Base-by-base conservation (phyloP, 2,888 invertebrate species). In the Dicyrtoma fusca region DNA sequence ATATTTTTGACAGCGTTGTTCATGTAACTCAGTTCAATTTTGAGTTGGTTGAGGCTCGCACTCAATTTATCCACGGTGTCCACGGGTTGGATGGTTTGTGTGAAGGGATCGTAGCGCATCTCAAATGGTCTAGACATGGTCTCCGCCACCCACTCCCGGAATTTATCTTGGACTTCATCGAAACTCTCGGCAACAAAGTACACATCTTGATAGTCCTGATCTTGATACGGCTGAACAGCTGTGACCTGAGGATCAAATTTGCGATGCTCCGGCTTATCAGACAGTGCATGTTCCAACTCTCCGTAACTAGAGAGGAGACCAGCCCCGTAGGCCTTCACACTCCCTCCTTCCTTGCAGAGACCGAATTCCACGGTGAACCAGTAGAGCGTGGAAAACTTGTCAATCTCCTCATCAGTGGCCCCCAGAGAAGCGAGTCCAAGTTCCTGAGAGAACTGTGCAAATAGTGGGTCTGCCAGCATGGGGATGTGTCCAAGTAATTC, bases 291-390 rank as follows among this genome's bases (percentile, higher is more conserved):
- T 81, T 97, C 87, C 19, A 99, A 88, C 85, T 99, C 99, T 57
- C 98, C 98, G 82, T 95, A 99, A 49, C 97, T 95, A 55, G 97
- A 97, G 75, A 99, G 86, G 0, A 99, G 89, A 74, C 99, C 99
- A 55, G 99, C 99, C 25, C 99, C 99, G 84, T 96, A 99, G 0
- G 97, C 99, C 85, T 97, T 97, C 74, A 95, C 88, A 82, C 93
- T 88, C 5, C 91, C 91, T 80, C 92, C 90, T 86, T 99, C 97
- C 85, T 94, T 92, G 89, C 99, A 99, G 61, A 99, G 88, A 76
- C 99, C 99, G 84, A 96, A 97, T 84, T 97, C 97, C 76, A 97
- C 94, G 74, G 97, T 97, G 87, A 97, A 97, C 97, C 97, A 97
- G 88, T 95, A 97, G 82, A 92, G 92, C 94, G 99, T 98, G 74